Percentiles rank a stretch among this genome's conserved stretches.
phyloP scores from a whole-genome alignment of 2,797 vertebrate species.

The Parauchenoglanis ngamensis region DNA sequence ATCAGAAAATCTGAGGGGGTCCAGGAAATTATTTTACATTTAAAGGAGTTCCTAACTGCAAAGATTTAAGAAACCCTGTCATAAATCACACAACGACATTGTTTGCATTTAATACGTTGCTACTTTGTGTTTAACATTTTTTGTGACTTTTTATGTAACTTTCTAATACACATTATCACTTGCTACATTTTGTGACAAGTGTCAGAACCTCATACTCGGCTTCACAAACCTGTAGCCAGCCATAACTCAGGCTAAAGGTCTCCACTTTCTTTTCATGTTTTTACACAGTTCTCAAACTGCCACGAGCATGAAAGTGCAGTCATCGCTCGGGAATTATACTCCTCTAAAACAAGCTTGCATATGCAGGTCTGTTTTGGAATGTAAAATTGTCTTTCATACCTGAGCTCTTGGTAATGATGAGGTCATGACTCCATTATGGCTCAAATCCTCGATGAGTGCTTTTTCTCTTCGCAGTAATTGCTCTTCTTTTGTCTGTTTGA shows the following conservation, averaged over 20 bases:
- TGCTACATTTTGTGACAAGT: neutral
- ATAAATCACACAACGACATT: neutral
- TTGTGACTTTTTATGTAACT: neutral
- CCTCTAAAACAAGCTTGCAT: constrained; percentile 22
- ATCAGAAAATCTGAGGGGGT: too few relatives aligned
- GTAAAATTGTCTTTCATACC: constrained; percentile 13
- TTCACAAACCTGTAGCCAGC: neutral
- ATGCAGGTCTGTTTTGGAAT: constrained; percentile 39
- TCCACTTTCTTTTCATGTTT: neutral
- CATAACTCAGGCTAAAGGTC: too few relatives aligned
- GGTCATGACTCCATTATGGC: constrained; percentile 52
- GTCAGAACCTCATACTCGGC: neutral
- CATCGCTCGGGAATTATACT: neutral
- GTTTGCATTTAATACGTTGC: neutral
- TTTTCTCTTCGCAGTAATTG: constrained; percentile 56
- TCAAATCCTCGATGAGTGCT: constrained; percentile 52
- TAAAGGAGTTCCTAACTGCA: neutral
- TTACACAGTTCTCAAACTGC: neutral
- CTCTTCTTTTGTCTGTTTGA: constrained; percentile 58
- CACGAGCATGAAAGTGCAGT: neutral
- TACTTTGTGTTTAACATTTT: neutral
- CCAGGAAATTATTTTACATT: neutral
- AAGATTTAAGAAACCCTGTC: too few relatives aligned
- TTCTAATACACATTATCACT: neutral
- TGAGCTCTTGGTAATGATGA: constrained; percentile 47